These are phyloP conservation scores for Oasisia sp. DNA, from an alignment of 2,888 invertebrate species.

Conservation along the genomic window DNA sequence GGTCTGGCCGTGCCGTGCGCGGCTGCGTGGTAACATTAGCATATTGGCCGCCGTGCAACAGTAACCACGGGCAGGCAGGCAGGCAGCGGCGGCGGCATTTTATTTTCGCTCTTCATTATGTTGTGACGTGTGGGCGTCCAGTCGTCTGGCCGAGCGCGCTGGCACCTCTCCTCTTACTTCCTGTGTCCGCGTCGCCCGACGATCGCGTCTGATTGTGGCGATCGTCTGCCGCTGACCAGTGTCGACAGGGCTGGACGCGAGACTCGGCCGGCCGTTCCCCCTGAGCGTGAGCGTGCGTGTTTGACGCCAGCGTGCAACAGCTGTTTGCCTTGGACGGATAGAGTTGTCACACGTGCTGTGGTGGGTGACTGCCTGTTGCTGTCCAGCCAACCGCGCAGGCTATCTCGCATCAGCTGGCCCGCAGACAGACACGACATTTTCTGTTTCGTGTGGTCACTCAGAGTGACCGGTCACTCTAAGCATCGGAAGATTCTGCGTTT, in stretches of 20 bases:
- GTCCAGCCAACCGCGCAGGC: neutral
- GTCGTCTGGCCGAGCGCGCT: constrained; percentile 2
- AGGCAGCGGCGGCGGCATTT: neutral
- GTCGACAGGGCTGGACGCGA: neutral
- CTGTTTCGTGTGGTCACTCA: neutral
- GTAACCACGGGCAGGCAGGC: neutral
- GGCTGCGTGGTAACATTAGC: neutral
- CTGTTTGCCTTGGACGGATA: neutral
- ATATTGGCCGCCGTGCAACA: neutral
- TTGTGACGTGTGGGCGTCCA: constrained; percentile 13
- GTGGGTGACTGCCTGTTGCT: constrained; percentile 5
- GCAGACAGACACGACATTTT: too few relatives aligned
- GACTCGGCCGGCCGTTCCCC: neutral
- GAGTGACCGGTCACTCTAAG: neutral
- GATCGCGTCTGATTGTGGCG: neutral
- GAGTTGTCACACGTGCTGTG: neutral
- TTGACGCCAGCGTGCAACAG: neutral
- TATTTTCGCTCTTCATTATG: constrained; percentile 13
- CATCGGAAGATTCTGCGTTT: neutral
- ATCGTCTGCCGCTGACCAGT: neutral
- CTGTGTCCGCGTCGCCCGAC: neutral
- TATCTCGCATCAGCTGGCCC: neutral
- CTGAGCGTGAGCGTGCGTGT: neutral
- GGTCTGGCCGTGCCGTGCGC: neutral
- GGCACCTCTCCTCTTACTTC: neutral